Evolutionary conservation across 1,140 invertebrate species (phyloP).

Genomic region (Anoplophora glabripennis): DNA sequence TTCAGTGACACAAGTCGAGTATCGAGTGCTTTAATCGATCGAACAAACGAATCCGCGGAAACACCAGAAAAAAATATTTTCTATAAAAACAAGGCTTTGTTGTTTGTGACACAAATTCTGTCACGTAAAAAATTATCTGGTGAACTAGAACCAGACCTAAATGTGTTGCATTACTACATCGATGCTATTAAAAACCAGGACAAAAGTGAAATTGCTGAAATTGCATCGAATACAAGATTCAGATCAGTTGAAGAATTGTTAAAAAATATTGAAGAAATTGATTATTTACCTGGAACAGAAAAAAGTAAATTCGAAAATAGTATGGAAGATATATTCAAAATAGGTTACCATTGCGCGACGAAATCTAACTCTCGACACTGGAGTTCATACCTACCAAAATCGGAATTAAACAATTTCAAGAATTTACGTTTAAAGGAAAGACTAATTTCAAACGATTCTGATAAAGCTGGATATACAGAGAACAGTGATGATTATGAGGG

Average conservation of each 20-base stretch:
- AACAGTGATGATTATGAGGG: slow-evolving; percentile 16
- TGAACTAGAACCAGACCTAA: not conserved
- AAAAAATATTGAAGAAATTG: not conserved
- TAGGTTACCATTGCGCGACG: slow-evolving; percentile 28
- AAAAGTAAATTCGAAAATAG: slow-evolving; percentile 2
- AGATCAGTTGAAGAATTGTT: not conserved
- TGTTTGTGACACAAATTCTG: slow-evolving; percentile 29
- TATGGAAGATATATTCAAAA: slow-evolving; percentile 36
- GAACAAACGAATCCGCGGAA: no score
- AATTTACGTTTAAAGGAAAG: slow-evolving; percentile 14
- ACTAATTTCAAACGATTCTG: slow-evolving; percentile 6
- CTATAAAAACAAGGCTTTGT: slow-evolving; percentile 32
- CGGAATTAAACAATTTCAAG: slow-evolving; percentile 10
- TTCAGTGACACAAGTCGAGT: no score
- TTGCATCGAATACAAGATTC: not conserved
- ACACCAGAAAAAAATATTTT: slow-evolving; percentile 20
- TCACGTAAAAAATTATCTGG: slow-evolving; percentile 1
- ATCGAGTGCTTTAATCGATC: no score
- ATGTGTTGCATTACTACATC: slow-evolving; percentile 17
- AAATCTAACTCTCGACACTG: slow-evolving; percentile 16
- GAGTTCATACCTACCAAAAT: not conserved
- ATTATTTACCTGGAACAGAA: not conserved
- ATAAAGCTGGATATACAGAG: slow-evolving; percentile 2
- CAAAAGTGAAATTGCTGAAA: not conserved
- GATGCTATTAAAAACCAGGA: slow-evolving; percentile 4